These are phyloP conservation scores for Maniola hyperantus DNA, from an alignment of 2,888 invertebrate species.

Conservation along the genomic window DNA sequence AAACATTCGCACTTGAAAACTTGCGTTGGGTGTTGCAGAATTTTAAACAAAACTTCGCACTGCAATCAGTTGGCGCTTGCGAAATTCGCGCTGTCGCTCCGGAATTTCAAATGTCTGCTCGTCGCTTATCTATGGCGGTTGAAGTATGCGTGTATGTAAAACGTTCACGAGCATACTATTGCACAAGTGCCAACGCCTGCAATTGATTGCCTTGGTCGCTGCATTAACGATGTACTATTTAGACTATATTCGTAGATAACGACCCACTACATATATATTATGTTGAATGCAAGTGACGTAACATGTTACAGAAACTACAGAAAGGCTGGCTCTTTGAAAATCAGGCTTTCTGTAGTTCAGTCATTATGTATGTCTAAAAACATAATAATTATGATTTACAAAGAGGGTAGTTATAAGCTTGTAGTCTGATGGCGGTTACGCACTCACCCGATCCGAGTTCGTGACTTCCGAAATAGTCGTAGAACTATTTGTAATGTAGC, in stretches of 20 bases:
- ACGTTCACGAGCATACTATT: conserved; percentile 55
- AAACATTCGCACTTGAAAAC: conserved; percentile 11
- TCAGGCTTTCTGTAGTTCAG: no score
- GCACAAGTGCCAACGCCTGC: conserved; percentile 39
- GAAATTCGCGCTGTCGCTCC: conserved; percentile 41
- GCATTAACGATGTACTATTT: conserved; percentile 25
- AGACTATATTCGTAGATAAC: conserved; percentile 24
- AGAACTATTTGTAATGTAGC: no score
- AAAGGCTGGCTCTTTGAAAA: background rate
- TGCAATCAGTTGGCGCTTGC: conserved; percentile 36
- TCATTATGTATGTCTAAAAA: no score
- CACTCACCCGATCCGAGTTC: no score
- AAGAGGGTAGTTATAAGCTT: no score
- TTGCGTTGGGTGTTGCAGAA: conserved; percentile 4
- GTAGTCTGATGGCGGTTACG: no score
- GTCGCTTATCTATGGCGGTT: conserved; percentile 35
- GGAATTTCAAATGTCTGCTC: conserved; percentile 41
- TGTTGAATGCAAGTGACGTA: conserved; percentile 1
- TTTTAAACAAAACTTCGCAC: conserved; percentile 20
- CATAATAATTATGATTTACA: no score
- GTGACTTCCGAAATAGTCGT: no score
- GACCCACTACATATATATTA: conserved; percentile 15
- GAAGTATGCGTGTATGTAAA: conserved; percentile 50
- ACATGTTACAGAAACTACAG: conserved; percentile 6
- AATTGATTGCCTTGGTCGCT: conserved; percentile 34